Evolutionary conservation across 2,888 invertebrate species (phyloP), one percentile per base, ranked within the genome.

Genomic region (Poecilus cupreus): DNA sequence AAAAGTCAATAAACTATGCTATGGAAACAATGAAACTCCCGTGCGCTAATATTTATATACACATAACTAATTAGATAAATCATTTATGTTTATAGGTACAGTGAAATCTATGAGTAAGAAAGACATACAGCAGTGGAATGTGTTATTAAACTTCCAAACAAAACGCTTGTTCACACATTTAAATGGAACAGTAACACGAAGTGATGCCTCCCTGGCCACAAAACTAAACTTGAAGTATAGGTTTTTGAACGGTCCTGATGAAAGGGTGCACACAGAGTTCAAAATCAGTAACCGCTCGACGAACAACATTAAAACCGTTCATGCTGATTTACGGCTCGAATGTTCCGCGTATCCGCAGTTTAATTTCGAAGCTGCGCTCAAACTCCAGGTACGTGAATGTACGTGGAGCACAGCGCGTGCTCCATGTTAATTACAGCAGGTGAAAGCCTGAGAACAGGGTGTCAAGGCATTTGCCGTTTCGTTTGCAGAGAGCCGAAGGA

Each of bases 291-390:
- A 94, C 85, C 91, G 92, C 70, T 90, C 92, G 0, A 88, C 92
- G 3, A 92, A 91, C 24, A 91, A 91, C 18, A 87, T 93, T 76
- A 91, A 91, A 5, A 91, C 93, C 83, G 87, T 93, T 84, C 91
- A 92, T 57, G 94, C 94, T 0, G 92, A 93, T 80, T 87, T 95
- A 72, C 92, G 93, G 54, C 89, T 96, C 84, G 92, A 93, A 81
- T 94, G 95, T 10, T 93, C 95, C 0, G 95, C 96, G 0, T 96
- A 96, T 89, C 94, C 95, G 0, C 91, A 92, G 46, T 91, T 94
- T 80, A 94, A 95, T 87, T 94, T 95, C 86, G 92, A 92, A 81
- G 89, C 93, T 0, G 91, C 93, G 60, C 85, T 92, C 26, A 93
- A 91, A 83, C 93, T 94, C 89, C 90, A 92, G 89, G 94, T 94